Conservation (phyloP, 2,797 vertebrate genomes). For the Microcaecilia unicolor region DNA sequence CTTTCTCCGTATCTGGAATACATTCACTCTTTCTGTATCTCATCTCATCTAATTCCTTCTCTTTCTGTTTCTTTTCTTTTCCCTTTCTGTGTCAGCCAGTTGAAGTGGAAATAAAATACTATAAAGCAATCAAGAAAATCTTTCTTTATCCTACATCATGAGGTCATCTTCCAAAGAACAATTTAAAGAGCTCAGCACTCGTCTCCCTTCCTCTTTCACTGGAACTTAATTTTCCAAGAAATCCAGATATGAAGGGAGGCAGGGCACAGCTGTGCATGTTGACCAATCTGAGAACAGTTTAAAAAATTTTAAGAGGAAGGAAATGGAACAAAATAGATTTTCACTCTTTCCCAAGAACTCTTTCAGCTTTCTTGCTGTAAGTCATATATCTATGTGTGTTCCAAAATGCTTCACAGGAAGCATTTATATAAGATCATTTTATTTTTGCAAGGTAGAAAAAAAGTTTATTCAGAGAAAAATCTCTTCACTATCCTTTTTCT, state of each 20-base stretch:
- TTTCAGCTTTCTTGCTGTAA: no score
- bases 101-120: constrained; percentile 9
- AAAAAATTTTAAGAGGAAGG: not conserved
- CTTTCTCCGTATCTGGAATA: constrained; percentile 37
- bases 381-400: no score
- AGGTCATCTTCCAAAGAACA: constrained; percentile 1
- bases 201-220: constrained; percentile 11
- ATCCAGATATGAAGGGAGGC: constrained; percentile 16
- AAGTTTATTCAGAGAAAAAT: no score
- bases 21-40: constrained; percentile 27
- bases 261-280: constrained; percentile 14
- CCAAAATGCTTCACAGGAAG: no score
- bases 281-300: no score
- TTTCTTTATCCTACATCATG: constrained; percentile 1
- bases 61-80: no score
- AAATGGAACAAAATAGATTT: constrained; percentile 5
- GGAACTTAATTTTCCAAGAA: constrained; percentile 28
- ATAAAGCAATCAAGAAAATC: constrained; percentile 25
- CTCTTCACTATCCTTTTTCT: no score
- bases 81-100: constrained; percentile 12
- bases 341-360: constrained; percentile 19
- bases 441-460: no score
- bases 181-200: constrained; percentile 7
- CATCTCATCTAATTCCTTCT: not conserved
- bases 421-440: no score